Conservation (phyloP, 2,797 vertebrate species). For the Semaprochilodus insignis region DNA sequence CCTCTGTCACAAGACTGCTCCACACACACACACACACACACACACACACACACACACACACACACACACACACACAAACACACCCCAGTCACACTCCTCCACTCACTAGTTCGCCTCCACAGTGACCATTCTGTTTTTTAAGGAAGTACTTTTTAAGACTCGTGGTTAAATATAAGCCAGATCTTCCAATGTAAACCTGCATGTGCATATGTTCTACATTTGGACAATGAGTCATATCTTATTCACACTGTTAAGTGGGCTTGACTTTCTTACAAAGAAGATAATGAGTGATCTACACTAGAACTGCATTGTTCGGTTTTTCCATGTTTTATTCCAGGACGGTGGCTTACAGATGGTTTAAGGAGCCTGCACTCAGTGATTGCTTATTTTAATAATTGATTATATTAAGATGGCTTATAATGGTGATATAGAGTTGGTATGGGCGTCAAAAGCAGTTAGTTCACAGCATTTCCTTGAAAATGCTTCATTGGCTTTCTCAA, state of each 20-base stretch:
- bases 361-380: too few relatives aligned
- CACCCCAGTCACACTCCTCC: conserved; percentile 23
- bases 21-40: conserved; percentile 24
- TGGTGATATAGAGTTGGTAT: too few relatives aligned
- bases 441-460: too few relatives aligned
- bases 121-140: conserved; percentile 11
- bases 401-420: too few relatives aligned
- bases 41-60: conserved; percentile 24
- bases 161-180: conserved; percentile 24
- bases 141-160: conserved; percentile 33
- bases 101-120: conserved; percentile 16
- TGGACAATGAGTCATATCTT: conserved; percentile 15
- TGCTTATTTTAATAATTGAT: too few relatives aligned
- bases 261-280: not conserved
- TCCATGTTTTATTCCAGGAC: not conserved
- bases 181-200: conserved; percentile 9
- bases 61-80: conserved; percentile 31
- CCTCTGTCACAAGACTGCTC: conserved; percentile 57
- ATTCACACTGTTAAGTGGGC: not conserved
- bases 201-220: conserved; percentile 2
- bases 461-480: too few relatives aligned
- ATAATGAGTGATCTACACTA: not conserved
- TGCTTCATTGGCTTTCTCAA: too few relatives aligned
- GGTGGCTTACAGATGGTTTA: not conserved
- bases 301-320: not conserved